Evolutionary conservation across 2,797 vertebrate genomes (phyloP), one percentile per base, ranked within the genome.

Genomic region (Galago senegalensis): DNA sequence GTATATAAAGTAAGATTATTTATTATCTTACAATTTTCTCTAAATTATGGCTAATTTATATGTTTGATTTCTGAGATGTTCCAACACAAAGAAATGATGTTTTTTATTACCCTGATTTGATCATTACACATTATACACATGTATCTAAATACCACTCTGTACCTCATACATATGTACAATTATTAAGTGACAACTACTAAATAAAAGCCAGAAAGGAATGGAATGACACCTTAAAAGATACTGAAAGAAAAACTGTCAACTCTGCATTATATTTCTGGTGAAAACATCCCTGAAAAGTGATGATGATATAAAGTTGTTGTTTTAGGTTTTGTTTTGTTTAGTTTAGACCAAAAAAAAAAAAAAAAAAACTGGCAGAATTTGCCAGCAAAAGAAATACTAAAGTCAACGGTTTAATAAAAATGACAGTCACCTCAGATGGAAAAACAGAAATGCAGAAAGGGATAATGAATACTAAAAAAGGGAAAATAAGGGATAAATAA

Each of bases 301-400:
- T 37, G 37, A 40, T 49, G 40, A 91, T 73, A 83, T 73, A 49
- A 83, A 91, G 17, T 31, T 79, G 73, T 91, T 49, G 80, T 37
- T 18, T 46, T 46, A 46, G 46, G 46, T 46, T 46, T 46, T 46
- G 46, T 46, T 46, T 46, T 46, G 46, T 46, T 46, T 46, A 11
- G 46, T 46, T 46, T 46, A 46, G 46, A 46, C 46, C 46, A 46
- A 46, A 46, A 46, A 46, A 46, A 46, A 14, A 46, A 65, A 82
- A 60, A 90, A 5, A 60, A 82, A 82, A 60, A 37, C 34, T 76
- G 14, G 63, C 3, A 83, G 67, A 63, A 89, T 63, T 72, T 61
- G 58, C 65, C n/a, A 81, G 27, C 63, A 43, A 81, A 94, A 87
- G 17, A 46, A 73, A 49, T 29, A 81, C 16, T 86, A 91, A 91